A percentile compares a stretch with the other conserved stretches of the same genome.
These are phyloP conservation scores for Stenotaenia linearis DNA, from an alignment of 2,888 invertebrate species.

Conservation along the genomic window DNA sequence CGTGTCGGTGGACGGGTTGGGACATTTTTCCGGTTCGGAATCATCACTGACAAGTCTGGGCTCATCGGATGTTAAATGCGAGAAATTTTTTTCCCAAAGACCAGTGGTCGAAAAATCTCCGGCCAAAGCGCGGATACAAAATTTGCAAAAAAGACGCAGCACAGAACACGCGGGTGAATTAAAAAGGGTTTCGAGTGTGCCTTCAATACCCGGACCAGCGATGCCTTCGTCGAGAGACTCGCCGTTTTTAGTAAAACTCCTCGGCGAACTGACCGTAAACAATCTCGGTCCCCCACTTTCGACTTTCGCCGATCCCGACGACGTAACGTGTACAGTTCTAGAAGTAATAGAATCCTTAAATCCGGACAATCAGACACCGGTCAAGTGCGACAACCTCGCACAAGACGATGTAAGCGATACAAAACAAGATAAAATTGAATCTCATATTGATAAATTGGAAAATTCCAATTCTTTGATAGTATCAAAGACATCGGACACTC, in stretches of 20 bases:
- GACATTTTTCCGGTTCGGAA: constrained; percentile 37
- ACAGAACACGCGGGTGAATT: not conserved
- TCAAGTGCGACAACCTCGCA: not conserved
- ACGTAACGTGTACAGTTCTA: constrained; percentile 40
- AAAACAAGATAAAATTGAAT: not conserved
- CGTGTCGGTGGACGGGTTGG: constrained; percentile 31
- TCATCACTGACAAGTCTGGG: constrained; percentile 37
- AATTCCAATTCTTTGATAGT: not conserved
- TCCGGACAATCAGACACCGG: constrained; percentile 32
- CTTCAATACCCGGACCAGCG: not conserved
- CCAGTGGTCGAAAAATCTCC: not conserved
- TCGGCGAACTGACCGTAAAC: not conserved
- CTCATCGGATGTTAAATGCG: not conserved
- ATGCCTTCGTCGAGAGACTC: not conserved
- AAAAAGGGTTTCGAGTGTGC: constrained; percentile 22
- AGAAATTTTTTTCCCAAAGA: not conserved
- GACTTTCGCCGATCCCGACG: not conserved
- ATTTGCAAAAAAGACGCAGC: not conserved
- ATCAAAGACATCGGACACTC: not conserved
- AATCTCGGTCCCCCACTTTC: not conserved
- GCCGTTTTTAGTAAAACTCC: constrained; percentile 12
- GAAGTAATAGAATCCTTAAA: constrained; percentile 43
- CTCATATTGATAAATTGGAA: not conserved
- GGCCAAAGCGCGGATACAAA: not conserved
- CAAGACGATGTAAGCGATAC: not conserved